phyloP scores from a whole-genome alignment of 2,888 invertebrate genomes.

The Pachymerium ferrugineum region DNA sequence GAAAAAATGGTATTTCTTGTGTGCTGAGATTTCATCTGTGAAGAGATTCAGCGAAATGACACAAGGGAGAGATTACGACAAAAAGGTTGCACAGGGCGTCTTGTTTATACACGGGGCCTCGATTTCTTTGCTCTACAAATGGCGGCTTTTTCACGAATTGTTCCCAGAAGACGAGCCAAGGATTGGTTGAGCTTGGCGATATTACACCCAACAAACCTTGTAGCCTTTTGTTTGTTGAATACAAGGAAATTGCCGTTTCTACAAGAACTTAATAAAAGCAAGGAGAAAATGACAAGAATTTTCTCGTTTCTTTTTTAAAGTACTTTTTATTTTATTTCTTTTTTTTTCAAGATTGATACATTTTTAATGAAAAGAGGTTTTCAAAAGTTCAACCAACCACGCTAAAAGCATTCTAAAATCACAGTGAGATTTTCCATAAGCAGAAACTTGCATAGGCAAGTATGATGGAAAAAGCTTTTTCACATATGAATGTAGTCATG shows the following conservation, averaged over 20 bases:
- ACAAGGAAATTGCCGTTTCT: not conserved
- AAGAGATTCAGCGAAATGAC: conserved; percentile 19
- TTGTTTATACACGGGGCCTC: conserved; percentile 20
- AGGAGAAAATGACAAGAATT: not conserved
- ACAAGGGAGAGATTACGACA: conserved; percentile 12
- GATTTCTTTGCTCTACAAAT: conserved; percentile 22
- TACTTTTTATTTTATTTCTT: not conserved
- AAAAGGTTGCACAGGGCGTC: conserved; percentile 18
- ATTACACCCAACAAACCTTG: not conserved
- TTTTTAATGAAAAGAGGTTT: not conserved
- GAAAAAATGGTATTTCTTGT: not conserved
- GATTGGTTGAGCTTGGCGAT: not conserved
- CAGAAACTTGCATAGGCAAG: not conserved
- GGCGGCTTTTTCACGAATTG: conserved; percentile 13
- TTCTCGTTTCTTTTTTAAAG: too few species aligned
- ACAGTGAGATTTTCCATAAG: not conserved
- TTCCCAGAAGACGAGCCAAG: conserved; percentile 20
- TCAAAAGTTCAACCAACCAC: not conserved
- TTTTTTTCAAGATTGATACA: not conserved
- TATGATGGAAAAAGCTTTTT: conserved; percentile 3
- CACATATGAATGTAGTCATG: conserved; percentile 15
- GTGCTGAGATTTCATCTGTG: conserved; percentile 18
- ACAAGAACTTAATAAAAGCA: not conserved
- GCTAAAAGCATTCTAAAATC: not conserved
- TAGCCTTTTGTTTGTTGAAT: not conserved